Conservation (phyloP, 2,888 invertebrate genomes). For the Eutolmus rufibarbis region DNA sequence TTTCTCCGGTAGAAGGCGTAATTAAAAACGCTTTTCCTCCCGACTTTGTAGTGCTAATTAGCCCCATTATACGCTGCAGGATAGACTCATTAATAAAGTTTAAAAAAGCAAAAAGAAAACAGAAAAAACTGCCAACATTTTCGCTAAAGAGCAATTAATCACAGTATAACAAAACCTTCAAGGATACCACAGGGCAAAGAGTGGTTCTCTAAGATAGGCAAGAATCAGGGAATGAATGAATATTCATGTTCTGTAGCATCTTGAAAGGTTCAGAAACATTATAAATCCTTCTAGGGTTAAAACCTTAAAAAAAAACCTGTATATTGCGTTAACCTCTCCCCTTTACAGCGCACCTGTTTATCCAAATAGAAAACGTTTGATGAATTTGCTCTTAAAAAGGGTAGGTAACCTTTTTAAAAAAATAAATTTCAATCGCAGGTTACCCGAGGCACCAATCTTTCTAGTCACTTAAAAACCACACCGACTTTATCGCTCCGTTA, state of each 20-base stretch:
- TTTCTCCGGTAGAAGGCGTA: not conserved
- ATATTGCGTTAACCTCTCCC: not conserved
- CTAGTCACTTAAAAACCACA: not conserved
- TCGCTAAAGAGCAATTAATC: conserved; percentile 20
- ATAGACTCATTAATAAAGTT: conserved; percentile 17
- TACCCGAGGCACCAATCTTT: not conserved
- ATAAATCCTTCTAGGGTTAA: not conserved
- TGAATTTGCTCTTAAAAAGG: not conserved
- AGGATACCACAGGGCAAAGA: not conserved
- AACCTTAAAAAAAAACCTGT: not conserved
- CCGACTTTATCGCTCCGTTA: not conserved
- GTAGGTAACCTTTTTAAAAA: not conserved
- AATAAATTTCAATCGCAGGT: conserved; percentile 1
- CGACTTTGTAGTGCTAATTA: conserved; percentile 10
- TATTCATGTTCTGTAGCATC: not conserved
- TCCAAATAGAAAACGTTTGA: not conserved
- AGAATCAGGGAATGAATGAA: not conserved
- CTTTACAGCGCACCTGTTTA: not conserved
- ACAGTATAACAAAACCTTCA: not conserved
- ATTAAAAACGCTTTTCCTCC: not conserved
- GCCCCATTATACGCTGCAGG: not conserved
- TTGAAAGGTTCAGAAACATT: not conserved
- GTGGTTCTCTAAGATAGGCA: not conserved
- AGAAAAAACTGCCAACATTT: not conserved
- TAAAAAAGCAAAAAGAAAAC: not conserved